Base-by-base conservation (phyloP, 2,888 invertebrate genomes). In the Drosophila melanosoma region DNA sequence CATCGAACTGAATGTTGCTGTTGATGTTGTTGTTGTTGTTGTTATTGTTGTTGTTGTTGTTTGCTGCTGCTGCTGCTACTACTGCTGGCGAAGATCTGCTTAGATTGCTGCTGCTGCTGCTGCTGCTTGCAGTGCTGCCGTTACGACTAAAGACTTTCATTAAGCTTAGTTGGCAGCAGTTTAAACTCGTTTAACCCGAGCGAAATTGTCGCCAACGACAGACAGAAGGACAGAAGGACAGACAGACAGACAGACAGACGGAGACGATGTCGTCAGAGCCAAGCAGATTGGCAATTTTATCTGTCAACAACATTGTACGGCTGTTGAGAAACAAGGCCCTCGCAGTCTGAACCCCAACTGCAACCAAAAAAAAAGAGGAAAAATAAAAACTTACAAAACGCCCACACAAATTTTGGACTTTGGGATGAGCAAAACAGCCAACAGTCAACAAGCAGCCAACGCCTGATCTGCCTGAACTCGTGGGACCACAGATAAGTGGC, bases 301-400 rank as follows among this genome's bases (percentile, higher is more conserved):
- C 89, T 90, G 90, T 89, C 90, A 87, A 83, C 89, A 85, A 76
- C 89, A 85, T 86, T 82, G 82, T 79, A 82, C 80, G 79, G 85
- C 80, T 81, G 84, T 66, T 71, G 62, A 60, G 72, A 61, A 67
- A 80, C 74, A 69, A 54, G 63, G 48, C 61, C 61, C 48, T 57
- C 15, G 51, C 51, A 23, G 57, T 33, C 54, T 51, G 35, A 23
- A 20, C 38, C 60, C 49, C 42, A 58, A 45, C 23, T 45, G 45
- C 23, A 45, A 45, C 1, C 1, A 23, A n/a, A 42, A 23, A 7
- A 45, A 20, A 59, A 53, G 15, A 33, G 6, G 29, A 52, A 33
- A 7, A 45, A n/a, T 36, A 53, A 36, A 59, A 38, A 38, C 56
- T n/a, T 56, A 40, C 40, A 23, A 63, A 81, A 81, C 87, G 84